These are phyloP conservation scores for Hyperoplus lanceolatus DNA, from an alignment of 2,797 vertebrate species.

Conservation along the genomic window DNA sequence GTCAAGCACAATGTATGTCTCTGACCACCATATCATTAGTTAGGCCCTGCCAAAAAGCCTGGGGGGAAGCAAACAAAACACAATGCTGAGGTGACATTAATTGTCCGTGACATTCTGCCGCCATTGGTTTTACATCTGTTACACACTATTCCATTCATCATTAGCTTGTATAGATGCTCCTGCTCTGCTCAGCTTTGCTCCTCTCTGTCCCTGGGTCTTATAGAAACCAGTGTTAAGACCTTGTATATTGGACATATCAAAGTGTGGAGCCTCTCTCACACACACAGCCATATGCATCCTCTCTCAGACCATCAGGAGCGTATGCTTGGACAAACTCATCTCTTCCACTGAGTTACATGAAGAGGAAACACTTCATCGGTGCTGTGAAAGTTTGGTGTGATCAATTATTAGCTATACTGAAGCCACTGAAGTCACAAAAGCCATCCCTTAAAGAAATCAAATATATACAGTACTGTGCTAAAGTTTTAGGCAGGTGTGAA, in stretches of 20 bases:
- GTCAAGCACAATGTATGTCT: constrained; percentile 89
- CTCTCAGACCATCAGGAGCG: constrained; percentile 24
- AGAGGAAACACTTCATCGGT: not conserved
- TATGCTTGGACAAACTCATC: not conserved
- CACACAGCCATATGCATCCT: constrained; percentile 38
- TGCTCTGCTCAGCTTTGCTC: constrained; percentile 33
- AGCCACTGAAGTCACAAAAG: constrained; percentile 1
- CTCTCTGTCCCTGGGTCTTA: constrained; percentile 59
- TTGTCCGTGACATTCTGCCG: constrained; percentile 85
- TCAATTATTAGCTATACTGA: not conserved
- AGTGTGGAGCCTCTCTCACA: constrained; percentile 25
- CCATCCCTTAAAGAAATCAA: not conserved
- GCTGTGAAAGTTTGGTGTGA: not conserved
- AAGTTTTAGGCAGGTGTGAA: too few species aligned
- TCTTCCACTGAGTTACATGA: constrained; percentile 6
- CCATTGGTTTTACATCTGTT: constrained; percentile 87
- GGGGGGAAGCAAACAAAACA: constrained; percentile 84
- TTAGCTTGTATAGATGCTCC: constrained; percentile 81
- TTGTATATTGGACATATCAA: constrained; percentile 32
- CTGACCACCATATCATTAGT: constrained; percentile 87
- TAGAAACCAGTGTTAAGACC: constrained; percentile 32
- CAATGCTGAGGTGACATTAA: constrained; percentile 84
- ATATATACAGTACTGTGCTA: too few species aligned
- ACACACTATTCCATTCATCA: constrained; percentile 85
- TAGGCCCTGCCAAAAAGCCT: constrained; percentile 80